phyloP scores from a whole-genome alignment of 1,140 invertebrate species.

The Paraescarpia echinospica region DNA sequence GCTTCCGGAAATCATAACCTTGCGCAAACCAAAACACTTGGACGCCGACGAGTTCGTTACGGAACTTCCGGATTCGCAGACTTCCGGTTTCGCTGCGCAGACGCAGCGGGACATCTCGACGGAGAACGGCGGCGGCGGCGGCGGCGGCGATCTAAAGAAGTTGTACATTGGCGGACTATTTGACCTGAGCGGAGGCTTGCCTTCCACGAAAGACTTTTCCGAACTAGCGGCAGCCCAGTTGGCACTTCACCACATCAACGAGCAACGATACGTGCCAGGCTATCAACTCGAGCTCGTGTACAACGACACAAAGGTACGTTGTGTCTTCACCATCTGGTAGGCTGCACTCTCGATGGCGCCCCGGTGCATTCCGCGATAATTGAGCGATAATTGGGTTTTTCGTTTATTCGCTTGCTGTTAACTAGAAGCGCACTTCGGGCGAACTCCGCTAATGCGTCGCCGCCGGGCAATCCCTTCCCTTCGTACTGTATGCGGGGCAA shows the following conservation, averaged over 20 bases:
- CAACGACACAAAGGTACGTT: constrained; percentile 79
- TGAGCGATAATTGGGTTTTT: background rate
- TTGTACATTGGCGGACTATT: constrained; percentile 67
- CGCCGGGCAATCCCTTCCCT: background rate
- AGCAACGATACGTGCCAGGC: constrained; percentile 67
- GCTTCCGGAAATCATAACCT: background rate
- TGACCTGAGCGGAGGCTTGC: constrained; percentile 68
- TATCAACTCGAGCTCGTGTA: constrained; percentile 73
- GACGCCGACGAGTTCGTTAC: background rate
- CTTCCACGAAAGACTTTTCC: constrained; percentile 60
- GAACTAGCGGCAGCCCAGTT: constrained; percentile 74
- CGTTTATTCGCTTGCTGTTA: background rate
- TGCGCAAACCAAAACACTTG: background rate
- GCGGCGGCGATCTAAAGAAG: background rate
- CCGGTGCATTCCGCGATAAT: background rate
- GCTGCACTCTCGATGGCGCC: background rate
- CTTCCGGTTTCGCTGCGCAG: background rate
- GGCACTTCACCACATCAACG: constrained; percentile 75
- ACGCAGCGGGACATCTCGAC: background rate
- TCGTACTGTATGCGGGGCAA: background rate
- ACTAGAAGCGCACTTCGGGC: background rate
- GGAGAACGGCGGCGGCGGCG: background rate
- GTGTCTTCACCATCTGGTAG: background rate
- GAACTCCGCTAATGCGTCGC: background rate
- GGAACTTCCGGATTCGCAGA: background rate